These are phyloP conservation scores for Mola mola DNA, from an alignment of 2,113 vertebrate genomes.

Conservation along the genomic window DNA sequence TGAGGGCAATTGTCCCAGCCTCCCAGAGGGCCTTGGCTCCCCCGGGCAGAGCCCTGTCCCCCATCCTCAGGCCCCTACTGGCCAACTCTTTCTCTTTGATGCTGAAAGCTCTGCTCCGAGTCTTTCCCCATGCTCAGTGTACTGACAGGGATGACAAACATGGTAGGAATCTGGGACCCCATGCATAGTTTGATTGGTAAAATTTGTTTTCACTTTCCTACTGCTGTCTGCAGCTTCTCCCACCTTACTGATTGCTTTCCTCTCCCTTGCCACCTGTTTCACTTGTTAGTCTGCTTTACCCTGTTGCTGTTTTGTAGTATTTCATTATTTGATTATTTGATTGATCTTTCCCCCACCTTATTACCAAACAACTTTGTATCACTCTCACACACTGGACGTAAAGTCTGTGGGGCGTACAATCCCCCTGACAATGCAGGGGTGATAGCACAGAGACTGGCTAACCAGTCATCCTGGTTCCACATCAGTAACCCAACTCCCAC, in stretches of 20 bases:
- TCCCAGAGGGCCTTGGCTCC: constrained; percentile 93
- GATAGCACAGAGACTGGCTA: no score
- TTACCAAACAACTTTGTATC: constrained; percentile 33
- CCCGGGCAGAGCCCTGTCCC: constrained; percentile 90
- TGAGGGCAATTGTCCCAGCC: constrained; percentile 95
- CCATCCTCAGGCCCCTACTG: constrained; percentile 90
- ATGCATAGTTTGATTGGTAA: background rate
- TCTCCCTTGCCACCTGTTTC: constrained; percentile 17
- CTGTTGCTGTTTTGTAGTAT: constrained; percentile 11
- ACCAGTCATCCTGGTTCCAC: constrained; percentile 40
- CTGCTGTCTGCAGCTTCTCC: constrained; percentile 1
- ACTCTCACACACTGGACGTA: constrained; percentile 19
- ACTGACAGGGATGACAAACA: constrained; percentile 87
- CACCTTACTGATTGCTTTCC: constrained; percentile 3
- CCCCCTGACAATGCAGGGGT: constrained; percentile 25
- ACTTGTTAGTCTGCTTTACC: constrained; percentile 20
- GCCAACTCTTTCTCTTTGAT: constrained; percentile 83
- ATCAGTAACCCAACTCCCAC: constrained; percentile 30
- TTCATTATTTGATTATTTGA: constrained; percentile 10
- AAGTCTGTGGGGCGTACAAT: constrained; percentile 4
- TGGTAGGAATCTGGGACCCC: constrained; percentile 73
- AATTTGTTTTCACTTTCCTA: constrained; percentile 16
- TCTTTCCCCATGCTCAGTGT: constrained; percentile 95
- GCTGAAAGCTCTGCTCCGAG: constrained; percentile 85
- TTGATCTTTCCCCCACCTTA: background rate